phyloP scores from a whole-genome alignment of 2,113 vertebrate species.

The Onychorhynchus coronatus region DNA sequence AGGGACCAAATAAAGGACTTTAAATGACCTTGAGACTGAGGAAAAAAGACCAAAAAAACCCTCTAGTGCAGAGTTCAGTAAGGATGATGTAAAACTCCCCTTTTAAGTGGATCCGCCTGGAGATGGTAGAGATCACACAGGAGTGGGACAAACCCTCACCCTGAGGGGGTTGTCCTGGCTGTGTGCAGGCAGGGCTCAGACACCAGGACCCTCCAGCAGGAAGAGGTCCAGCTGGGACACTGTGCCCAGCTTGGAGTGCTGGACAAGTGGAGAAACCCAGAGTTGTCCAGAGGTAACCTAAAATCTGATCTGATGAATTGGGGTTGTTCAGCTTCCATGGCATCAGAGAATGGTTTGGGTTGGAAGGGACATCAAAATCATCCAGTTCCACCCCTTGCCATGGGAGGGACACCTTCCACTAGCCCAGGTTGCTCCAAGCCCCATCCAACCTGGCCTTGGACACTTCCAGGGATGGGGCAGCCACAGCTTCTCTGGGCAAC shows the following conservation, averaged over 20 bases:
- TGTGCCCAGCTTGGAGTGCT: background rate
- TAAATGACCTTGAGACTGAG: background rate
- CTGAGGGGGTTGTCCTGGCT: background rate
- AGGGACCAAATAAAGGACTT: background rate
- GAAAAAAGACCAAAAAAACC: background rate
- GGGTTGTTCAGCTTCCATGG: background rate
- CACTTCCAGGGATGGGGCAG: background rate
- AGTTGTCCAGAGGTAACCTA: background rate
- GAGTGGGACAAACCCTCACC: background rate
- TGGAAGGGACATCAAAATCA: background rate
- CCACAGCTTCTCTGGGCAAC: background rate
- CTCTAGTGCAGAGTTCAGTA: background rate
- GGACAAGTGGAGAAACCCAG: background rate
- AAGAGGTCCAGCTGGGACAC: background rate
- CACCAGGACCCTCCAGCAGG: background rate
- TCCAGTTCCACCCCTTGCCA: background rate
- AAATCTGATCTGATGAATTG: background rate
- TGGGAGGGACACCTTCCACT: background rate
- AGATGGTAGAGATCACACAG: no score
- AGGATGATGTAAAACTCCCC: fast-evolving
- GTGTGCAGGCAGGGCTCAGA: background rate
- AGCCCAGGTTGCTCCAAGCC: background rate
- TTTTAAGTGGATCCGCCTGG: background rate
- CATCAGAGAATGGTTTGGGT: background rate
- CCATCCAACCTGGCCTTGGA: background rate